phyloP scores from a whole-genome alignment of 1,140 invertebrate species.

The Procambarus virginalis region DNA sequence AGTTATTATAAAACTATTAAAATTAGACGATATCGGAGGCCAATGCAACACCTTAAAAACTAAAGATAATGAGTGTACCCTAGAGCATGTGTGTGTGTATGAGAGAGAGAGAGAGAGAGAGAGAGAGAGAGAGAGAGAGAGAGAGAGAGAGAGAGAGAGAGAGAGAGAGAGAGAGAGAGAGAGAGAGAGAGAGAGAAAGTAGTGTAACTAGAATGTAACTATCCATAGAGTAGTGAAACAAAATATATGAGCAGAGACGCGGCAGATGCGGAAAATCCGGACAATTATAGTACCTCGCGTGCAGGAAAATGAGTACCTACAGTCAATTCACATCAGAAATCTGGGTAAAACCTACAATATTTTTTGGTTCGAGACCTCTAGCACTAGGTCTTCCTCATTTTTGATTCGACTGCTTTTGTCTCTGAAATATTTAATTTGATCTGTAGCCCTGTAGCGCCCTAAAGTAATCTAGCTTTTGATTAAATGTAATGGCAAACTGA shows the following conservation, averaged over 20 bases:
- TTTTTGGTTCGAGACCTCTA: background rate
- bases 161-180: background rate
- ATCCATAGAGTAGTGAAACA: background rate
- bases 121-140: background rate
- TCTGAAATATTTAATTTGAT: background rate
- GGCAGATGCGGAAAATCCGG: background rate
- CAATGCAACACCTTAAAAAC: conserved; percentile 16
- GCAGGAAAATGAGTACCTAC: background rate
- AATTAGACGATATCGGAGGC: conserved; percentile 37
- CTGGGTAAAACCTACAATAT: background rate
- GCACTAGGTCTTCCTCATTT: background rate
- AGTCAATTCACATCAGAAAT: background rate
- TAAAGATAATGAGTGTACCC: background rate
- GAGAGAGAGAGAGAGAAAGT: background rate
- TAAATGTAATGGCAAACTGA: background rate
- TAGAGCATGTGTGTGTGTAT: conserved; percentile 11
- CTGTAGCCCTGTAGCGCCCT: background rate
- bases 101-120: background rate
- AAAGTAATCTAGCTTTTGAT: background rate
- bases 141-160: background rate
- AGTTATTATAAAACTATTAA: conserved; percentile 52
- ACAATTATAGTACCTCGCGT: background rate
- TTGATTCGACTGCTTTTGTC: background rate
- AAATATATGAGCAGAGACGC: background rate
- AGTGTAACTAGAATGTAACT: background rate